Evolutionary conservation across 2,888 invertebrate species (phyloP), one percentile per base, ranked within the genome.

Genomic region (Lathronympha strigana): DNA sequence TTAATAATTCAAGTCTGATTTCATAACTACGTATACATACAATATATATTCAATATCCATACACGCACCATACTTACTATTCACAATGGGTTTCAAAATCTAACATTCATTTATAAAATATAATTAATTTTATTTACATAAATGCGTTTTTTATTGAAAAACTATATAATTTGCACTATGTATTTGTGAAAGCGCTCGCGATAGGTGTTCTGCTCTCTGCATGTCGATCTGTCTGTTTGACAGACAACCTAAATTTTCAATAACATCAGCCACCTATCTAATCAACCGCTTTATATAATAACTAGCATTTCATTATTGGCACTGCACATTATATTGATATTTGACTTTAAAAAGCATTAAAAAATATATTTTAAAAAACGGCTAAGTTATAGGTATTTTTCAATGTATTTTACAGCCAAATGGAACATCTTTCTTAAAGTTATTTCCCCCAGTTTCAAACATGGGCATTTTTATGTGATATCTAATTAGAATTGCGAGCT

Each of bases 111-210:
- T n/a, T 25, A 19, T 15, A 19, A 13, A 25, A 11, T 4, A 50
- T 19, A 13, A 15, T 33, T 21, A 47, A 11, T 15, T 49, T 21
- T 60, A 54, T 61, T 33, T 53, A 66, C 51, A 61, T 61, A 66
- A 60, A 61, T 66, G 60, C 58, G 17, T 11, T 40, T 33, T 43
- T 36, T 2, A 47, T 63, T 47, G 40, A 50, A 57, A 57, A 50
- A 50, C 25, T 25, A 40, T 28, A 40, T 9, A 36, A 13, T 61
- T 49, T 61, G 17, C 17, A 40, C 28, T 43, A 61, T 38, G 9
- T 45, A 28, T 5, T 38, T 40, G 49, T 49, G 9, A 45, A 45
- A 45, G 15, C 25, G 15, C 21, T 49, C 28, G 25, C 49, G 25
- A 47, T 47, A 49, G 49, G n/a, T 38, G 36, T 28, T 28, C 1